A percentile compares a stretch with the other conserved stretches of the same genome.
phyloP scores from a whole-genome alignment of 2,888 invertebrate genomes.

The Drosophila demipolita region DNA sequence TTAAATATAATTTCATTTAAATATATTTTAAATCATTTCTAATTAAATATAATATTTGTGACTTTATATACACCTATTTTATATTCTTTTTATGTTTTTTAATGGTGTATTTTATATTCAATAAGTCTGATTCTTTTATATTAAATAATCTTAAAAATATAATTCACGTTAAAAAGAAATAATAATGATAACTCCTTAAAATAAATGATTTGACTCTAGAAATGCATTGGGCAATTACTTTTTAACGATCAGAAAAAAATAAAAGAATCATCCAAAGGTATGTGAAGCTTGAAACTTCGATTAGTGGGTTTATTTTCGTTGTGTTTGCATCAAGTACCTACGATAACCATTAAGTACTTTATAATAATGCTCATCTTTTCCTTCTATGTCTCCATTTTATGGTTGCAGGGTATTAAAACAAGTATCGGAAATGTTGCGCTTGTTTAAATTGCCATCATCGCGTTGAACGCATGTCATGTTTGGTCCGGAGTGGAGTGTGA shows the following conservation, averaged over 20 bases:
- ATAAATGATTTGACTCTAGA: not conserved
- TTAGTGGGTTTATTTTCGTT: not conserved
- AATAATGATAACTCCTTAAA: not conserved
- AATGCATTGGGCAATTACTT: not conserved
- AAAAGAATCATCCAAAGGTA: not conserved
- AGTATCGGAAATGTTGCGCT: constrained; percentile 48
- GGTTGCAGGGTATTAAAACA: constrained; percentile 14
- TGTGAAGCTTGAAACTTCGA: not conserved
- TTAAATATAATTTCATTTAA: too few species aligned
- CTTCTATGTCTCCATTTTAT: not conserved
- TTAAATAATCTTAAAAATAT: not conserved
- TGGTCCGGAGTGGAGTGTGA: constrained; percentile 18
- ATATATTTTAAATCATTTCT: too few species aligned
- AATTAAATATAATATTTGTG: too few species aligned
- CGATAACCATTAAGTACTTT: not conserved
- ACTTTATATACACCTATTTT: too few species aligned
- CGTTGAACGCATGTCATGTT: constrained; percentile 73
- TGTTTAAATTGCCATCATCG: constrained; percentile 80
- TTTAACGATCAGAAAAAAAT: not conserved
- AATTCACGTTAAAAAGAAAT: not conserved
- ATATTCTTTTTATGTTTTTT: not conserved
- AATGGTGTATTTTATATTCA: not conserved
- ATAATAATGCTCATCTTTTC: not conserved
- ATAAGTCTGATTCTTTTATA: not conserved
- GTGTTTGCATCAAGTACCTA: not conserved